A percentile compares a stretch with the other conserved stretches of the same genome.
Conservation (phyloP, 2,797 vertebrate genomes). For the Acipenser oxyrinchus region DNA sequence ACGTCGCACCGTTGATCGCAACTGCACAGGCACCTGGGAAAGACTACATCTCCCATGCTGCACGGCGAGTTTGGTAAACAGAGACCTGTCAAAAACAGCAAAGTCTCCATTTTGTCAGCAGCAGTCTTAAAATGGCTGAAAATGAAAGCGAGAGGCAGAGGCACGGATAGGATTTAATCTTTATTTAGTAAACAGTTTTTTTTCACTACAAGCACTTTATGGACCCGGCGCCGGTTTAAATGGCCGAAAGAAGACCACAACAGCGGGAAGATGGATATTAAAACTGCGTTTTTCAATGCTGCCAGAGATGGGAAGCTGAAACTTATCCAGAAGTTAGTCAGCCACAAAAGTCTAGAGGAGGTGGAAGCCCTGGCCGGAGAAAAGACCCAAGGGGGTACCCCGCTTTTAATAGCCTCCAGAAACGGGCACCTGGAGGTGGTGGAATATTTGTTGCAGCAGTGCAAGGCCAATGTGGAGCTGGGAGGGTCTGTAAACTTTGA, state of each 20-base stretch:
- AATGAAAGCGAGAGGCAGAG: constrained; percentile 42
- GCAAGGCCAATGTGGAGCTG: constrained; percentile 82
- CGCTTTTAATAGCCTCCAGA: constrained; percentile 77
- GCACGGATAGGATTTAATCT: constrained; percentile 20
- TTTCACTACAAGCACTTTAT: constrained; percentile 6
- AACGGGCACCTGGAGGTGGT: constrained; percentile 85
- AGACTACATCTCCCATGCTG: constrained; percentile 50
- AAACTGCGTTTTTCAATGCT: constrained; percentile 86
- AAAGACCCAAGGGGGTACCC: constrained; percentile 76
- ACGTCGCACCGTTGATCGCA: rapidly evolving
- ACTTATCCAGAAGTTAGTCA: constrained; percentile 91
- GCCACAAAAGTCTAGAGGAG: constrained; percentile 82
- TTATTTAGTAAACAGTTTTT: constrained; percentile 26
- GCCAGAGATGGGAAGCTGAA: constrained; percentile 90
- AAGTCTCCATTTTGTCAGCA: constrained; percentile 77
- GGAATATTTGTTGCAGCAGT: constrained; percentile 82
- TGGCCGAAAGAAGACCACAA: constrained; percentile 32
- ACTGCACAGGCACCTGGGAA: rapidly evolving
- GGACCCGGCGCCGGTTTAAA: constrained; percentile 41
- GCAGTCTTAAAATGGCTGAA: constrained; percentile 75
- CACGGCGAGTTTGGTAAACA: constrained; percentile 40
- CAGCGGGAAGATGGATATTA: constrained; percentile 76
- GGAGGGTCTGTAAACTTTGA: constrained; percentile 91
- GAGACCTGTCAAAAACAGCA: constrained; percentile 53
- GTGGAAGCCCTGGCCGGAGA: constrained; percentile 80